Evolutionary conservation across 2,888 invertebrate genomes (phyloP), one percentile per base, ranked within the genome.

Genomic region (Rhogogaster chlorosoma): DNA sequence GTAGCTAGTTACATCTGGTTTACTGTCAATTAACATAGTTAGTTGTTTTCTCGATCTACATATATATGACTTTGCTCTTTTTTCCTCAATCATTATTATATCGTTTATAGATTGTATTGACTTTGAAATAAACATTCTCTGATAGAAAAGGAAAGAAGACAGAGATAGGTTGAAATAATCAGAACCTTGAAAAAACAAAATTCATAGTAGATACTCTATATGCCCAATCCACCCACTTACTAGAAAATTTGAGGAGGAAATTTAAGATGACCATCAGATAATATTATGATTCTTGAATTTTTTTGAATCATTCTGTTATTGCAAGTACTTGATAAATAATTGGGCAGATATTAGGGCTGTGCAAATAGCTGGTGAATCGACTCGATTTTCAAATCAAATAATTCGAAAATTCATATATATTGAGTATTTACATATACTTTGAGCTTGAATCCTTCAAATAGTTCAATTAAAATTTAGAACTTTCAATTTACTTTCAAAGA

Each of bases 321-420:
- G 49, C 6, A 53, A 77, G 3, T 45, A 36, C 77, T 77, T 77
- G 53, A 77, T 49, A 32, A 53, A 77, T 73, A 42, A 73, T 42
- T 22, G 45, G 36, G 45, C 18, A 67, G 22, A 67, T 67, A 67
- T 67, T 45, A 45, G 45, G 45, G 45, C 45, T 45, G 45, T 45
- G 45, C 45, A 45, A 45, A 45, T 45, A 45, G 12, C 15, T 2
- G 12, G 12, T 2, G 42, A 42, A 42, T 12, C 12, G 12, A 42
- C 42, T 42, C 42, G 42, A 12, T 42, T 2, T 42, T 12, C 1
- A 12, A 42, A 42, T 42, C 42, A 12, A 42, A 42, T 42, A 12
- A 12, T 42, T 12, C 5, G 2, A 36, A 36, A 36, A 36, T 36
- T 36, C 36, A 36, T 36, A 36, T 36, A 36, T 0, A 36, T 36